These are phyloP conservation scores for Candidula unifasciata DNA, from an alignment of 2,888 invertebrate species.

Conservation along the genomic window DNA sequence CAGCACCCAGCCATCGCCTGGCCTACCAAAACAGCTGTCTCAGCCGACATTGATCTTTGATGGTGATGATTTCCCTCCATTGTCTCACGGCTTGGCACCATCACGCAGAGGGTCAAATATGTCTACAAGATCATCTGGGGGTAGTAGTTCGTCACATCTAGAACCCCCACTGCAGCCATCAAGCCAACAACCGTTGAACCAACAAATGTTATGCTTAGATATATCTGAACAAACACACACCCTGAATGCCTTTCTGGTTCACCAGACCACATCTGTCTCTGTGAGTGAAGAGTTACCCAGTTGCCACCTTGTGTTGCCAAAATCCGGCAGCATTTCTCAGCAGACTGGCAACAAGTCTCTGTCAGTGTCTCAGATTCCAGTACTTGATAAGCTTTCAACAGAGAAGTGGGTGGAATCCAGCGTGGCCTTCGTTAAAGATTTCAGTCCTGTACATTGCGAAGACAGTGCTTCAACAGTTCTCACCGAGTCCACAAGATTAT, in stretches of 20 bases:
- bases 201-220: not conserved
- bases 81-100: not conserved
- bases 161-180: not conserved
- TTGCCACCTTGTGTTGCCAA: not conserved
- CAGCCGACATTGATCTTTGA: constrained; percentile 17
- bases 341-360: not conserved
- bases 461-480: not conserved
- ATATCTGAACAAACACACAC: not conserved
- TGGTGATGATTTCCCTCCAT: constrained; percentile 38
- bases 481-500: constrained; percentile 21
- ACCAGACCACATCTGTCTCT: not conserved
- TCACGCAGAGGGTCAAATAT: constrained; percentile 14
- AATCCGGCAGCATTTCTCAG: not conserved
- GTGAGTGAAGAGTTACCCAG: not conserved
- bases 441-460: not conserved
- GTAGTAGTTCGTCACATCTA: not conserved
- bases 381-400: constrained; percentile 17
- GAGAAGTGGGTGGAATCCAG: constrained; percentile 42
- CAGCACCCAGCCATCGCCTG: not conserved
- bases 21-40: not conserved
- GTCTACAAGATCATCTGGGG: constrained; percentile 16
- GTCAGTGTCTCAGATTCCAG: constrained; percentile 13
- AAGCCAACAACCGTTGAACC: not conserved
- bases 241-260: not conserved
- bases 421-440: constrained; percentile 17